Evolutionary conservation across 2,888 invertebrate genomes (phyloP).

Genomic region (Rugalucina vietnamica): DNA sequence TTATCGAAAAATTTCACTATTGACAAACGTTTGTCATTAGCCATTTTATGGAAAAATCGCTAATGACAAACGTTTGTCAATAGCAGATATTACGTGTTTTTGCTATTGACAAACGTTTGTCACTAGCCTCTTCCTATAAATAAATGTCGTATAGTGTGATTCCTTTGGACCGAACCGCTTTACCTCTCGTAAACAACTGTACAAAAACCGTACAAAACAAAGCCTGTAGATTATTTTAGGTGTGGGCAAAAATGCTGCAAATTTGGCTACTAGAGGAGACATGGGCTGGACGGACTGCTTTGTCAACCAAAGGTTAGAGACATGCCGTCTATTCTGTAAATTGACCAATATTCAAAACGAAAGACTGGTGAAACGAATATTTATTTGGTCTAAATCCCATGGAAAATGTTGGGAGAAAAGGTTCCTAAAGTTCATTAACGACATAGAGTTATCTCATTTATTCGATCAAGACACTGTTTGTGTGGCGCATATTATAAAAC

Average conservation of each 20-base stretch:
- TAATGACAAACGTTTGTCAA: too few relatives aligned
- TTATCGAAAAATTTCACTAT: too few relatives aligned
- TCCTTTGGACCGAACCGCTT: too few relatives aligned
- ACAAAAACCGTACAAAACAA: background rate
- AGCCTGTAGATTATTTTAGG: conserved; percentile 8
- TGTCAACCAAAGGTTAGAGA: conserved; percentile 4
- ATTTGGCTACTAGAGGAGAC: conserved; percentile 8
- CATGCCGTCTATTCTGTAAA: conserved; percentile 8
- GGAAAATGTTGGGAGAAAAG: conserved; percentile 11
- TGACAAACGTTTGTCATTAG: too few relatives aligned
- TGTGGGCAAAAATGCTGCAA: background rate
- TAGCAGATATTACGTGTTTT: too few relatives aligned
- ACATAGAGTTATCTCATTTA: background rate
- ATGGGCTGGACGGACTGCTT: conserved; percentile 21
- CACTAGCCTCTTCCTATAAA: too few relatives aligned
- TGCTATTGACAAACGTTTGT: too few relatives aligned
- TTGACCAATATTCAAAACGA: background rate
- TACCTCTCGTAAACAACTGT: too few relatives aligned
- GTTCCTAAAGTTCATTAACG: background rate
- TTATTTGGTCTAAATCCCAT: conserved; percentile 1
- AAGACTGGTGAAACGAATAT: background rate
- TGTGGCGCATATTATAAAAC: background rate
- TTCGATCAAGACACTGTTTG: background rate
- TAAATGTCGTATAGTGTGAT: too few relatives aligned
- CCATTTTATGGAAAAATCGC: too few relatives aligned